Base-by-base conservation (phyloP, 2,797 vertebrate genomes). In the Sebastes steindachneri region DNA sequence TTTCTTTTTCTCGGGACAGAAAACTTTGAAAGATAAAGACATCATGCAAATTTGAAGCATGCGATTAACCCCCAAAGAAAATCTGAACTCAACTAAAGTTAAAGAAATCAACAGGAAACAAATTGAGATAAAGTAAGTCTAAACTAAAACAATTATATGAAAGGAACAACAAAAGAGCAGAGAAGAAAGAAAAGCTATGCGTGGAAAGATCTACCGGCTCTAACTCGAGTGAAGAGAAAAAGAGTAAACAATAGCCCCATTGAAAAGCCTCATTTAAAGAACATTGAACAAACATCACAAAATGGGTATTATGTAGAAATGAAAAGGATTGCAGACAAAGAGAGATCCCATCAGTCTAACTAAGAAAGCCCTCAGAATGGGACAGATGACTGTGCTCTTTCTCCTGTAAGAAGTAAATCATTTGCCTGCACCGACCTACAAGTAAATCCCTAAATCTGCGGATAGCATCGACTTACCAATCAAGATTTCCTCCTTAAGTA, bases 401-500 rank as follows among this genome's bases (percentile, higher is more conserved):
- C 96, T 96, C 97, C 97, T 97, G 96, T 92, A 96, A 93, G 96
- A 97, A 97, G 96, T 96, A 94, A 95, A 96, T 96, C 97, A 97
- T 96, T 95, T 95, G 92, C 92, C 97, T 97, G 90, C 93, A 96
- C 96, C 97, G 96, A 96, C 97, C 97, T 97, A 97, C 96, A 98
- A 89, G 96, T 95, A 97, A 96, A 97, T 95, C 97, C 97, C 98
- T 99, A 92, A 96, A 96, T 98, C 98, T 99, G 98, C 96, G 95
- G 96, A 97, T 97, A 96, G 97, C 96, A 98, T 98, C 98, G 96
- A 99, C 98, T 99, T 99, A 99, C 98, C 98, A 99, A 99, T 98
- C 98, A 98, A 98, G 98, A 98, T 96, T 97, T 99, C 98, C 98
- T 99, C 98, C 98, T 99, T 99, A 98, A 99, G 98, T 98, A 99